Conservation (phyloP, 2,797 vertebrate species). For the Tiaroga cobitis region DNA sequence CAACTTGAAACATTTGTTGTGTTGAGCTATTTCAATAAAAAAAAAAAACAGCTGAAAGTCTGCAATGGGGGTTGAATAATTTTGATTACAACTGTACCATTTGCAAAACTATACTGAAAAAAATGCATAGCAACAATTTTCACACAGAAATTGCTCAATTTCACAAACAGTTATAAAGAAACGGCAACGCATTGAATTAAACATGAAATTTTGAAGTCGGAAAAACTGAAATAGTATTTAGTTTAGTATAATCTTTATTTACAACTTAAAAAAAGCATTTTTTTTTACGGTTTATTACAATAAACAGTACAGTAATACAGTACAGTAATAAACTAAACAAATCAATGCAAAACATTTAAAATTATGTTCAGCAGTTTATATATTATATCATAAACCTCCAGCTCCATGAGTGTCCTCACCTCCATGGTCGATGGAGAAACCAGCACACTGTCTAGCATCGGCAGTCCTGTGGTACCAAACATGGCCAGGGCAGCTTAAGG, state of each 20-base stretch:
- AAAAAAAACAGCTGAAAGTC: no score
- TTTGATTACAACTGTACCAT: neutral
- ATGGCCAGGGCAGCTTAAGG: slow-evolving; percentile 58
- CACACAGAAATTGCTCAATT: neutral
- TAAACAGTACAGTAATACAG: no score
- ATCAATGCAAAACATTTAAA: slow-evolving; percentile 5
- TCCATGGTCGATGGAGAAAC: slow-evolving; percentile 5
- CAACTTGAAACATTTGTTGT: no score
- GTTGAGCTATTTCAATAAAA: no score
- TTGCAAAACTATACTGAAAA: neutral
- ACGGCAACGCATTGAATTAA: neutral
- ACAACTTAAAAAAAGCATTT: neutral
- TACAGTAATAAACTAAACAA: neutral
- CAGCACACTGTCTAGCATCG: slow-evolving; percentile 33
- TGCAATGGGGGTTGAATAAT: no score
- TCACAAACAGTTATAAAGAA: neutral
- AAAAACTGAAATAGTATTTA: neutral
- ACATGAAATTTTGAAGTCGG: neutral
- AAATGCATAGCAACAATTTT: neutral
- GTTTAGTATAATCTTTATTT: neutral
- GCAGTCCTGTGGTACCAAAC: slow-evolving; percentile 58
- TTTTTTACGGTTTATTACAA: no score
- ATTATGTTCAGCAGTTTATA: neutral
- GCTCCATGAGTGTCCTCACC: neutral
- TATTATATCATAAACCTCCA: slow-evolving; percentile 1